Evolutionary conservation across 2,113 vertebrate species (phyloP), one percentile per base, ranked within the genome.

Genomic region (Cynocephalus volans): DNA sequence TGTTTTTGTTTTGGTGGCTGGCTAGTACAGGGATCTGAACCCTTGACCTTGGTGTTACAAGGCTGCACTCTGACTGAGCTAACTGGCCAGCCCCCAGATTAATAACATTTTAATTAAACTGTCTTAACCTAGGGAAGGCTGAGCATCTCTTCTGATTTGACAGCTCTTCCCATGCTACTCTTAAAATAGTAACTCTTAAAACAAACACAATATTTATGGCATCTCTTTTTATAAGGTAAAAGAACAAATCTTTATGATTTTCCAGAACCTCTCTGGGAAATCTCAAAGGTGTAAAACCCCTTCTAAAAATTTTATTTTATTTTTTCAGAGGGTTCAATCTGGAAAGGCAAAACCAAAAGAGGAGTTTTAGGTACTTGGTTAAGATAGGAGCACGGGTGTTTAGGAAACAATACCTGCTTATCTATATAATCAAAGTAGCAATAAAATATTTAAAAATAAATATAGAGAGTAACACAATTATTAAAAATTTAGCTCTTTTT

Each of bases 401-500:
- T 54, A 60, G 88, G 28, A 52, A 90, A 45, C 6, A 92, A 5
- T 45, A 65, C 19, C 75, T 92, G 23, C 3, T 24, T 73, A 23
- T 90, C 28, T 67, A 7, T 8, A 26, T 56, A 77, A 60, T 84
- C 45, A 76, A 58, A 70, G 50, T 6, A 80, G 50, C 36, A 69
- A 36, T 67, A 21, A 50, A 56, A 86, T 31, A 69, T 80, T 79
- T 48, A 45, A n/a, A 89, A 58, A 62, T 83, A 54, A 79, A 84
- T 28, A 26, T 10, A 73, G 41, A 80, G 77, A 76, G 48, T 64
- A 31, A 69, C 6, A 58, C 14, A 60, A 3, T 54, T 62, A 60
- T 90, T 72, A 90, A 77, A 26, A 82, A 90, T 58, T 85, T 58
- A 70, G 60, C 33, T 50, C 48, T 92, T 85, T 88, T 85, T 54